Base-by-base conservation (phyloP, 1,140 invertebrate species). In the Euura lappo region DNA sequence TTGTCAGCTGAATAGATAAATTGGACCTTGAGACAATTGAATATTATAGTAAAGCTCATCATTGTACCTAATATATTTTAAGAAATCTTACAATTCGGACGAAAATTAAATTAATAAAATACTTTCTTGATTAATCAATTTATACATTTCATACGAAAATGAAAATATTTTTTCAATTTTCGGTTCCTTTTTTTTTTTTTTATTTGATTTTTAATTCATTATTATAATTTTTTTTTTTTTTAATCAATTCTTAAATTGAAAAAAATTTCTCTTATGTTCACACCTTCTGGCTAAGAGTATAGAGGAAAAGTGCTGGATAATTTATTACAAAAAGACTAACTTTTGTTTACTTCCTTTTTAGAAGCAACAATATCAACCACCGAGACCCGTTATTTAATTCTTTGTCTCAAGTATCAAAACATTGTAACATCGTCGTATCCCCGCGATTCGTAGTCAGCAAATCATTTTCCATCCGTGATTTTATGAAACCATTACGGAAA, bases 11-110 rank as follows among this genome's bases (percentile, higher is more conserved):
- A 60, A 60, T 60, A 60, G 51, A 60, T 60, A 11, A 60, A n/a
- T 60, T 60, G 51, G 51, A 60, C 51, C 51, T 60, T 60, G 51
- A 60, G 51, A 60, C 51, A 60, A 60, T 60, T 60, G 13, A 60
- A 60, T 60, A n/a, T 28, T 60, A 60, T n/a, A 60, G 51, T 60
- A n/a, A 60, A 60, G 51, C 51, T 60, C 51, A 60, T 60, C 13
- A 2, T 60, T 60, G 28, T 28, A 11, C 51, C 51, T 60, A 60
- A 60, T 60, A 60, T 60, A 60, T 11, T 60, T 60, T 60, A n/a
- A 60, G 10, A n/a, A 60, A 28, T 28, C 28, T 60, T 60, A 60
- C 13, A 11, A 60, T 60, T 60, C 51, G 13, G 51, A 60, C 6
- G 3, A 60, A 60, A 60, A 28, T 28, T 28, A 28, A 28, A 28